Percentiles rank a stretch among this genome's conserved stretches.
These are phyloP conservation scores for Myotis davidii DNA, from an alignment of 2,113 vertebrate species.

Conservation along the genomic window DNA sequence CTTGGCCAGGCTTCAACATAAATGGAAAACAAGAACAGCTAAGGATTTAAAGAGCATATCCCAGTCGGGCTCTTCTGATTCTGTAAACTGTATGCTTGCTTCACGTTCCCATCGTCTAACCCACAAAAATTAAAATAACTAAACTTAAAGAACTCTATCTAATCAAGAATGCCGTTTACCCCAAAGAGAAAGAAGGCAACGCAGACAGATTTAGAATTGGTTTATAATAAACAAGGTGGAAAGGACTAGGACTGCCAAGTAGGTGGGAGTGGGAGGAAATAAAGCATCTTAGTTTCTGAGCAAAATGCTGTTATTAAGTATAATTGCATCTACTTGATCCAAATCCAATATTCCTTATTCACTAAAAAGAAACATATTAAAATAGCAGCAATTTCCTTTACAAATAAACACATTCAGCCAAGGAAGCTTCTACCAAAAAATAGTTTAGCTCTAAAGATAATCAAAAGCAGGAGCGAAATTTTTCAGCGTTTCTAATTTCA, in stretches of 20 bases:
- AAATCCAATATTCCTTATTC: slow-evolving; percentile 65
- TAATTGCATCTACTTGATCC: slow-evolving; percentile 52
- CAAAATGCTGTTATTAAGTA: slow-evolving; percentile 55
- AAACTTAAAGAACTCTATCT: neutral
- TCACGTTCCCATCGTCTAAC: neutral
- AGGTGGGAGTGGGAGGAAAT: slow-evolving; percentile 26
- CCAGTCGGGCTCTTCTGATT: neutral
- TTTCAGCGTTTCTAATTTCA: slow-evolving; percentile 51
- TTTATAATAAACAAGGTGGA: slow-evolving; percentile 27
- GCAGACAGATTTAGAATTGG: neutral
- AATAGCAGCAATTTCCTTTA: slow-evolving; percentile 64
- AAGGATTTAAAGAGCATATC: slow-evolving; percentile 25
- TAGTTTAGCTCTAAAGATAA: slow-evolving; percentile 14
- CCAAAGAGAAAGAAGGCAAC: slow-evolving; percentile 11
- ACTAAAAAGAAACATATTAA: slow-evolving; percentile 60
- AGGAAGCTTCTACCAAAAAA: slow-evolving; percentile 53
- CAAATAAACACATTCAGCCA: slow-evolving; percentile 54
- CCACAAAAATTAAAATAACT: slow-evolving; percentile 30
- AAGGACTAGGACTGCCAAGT: slow-evolving; percentile 39
- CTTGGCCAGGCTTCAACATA: neutral
- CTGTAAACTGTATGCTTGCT: neutral
- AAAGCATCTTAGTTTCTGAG: slow-evolving; percentile 22
- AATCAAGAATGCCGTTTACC: neutral
- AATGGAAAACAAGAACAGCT: neutral
- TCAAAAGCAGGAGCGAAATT: slow-evolving; percentile 47